A percentile compares a stretch with the other conserved stretches of the same genome.
phyloP scores from a whole-genome alignment of 2,113 vertebrate genomes.

The Atherinomorus stipes region DNA sequence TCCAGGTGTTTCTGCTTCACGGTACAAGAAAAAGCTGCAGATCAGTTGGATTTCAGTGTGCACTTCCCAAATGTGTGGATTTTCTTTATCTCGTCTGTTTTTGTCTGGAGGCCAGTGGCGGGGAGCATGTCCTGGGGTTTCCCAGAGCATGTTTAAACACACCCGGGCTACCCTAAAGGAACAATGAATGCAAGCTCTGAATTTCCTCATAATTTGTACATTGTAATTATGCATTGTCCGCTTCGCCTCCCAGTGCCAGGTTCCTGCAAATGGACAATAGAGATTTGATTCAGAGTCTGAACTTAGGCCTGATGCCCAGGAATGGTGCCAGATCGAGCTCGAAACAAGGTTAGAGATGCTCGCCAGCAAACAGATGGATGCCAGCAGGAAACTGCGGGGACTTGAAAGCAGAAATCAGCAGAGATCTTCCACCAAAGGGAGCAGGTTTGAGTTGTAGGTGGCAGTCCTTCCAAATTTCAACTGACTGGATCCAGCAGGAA shows the following conservation, averaged over 20 bases:
- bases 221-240: conserved; percentile 46
- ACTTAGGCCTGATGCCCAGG: conserved; percentile 30
- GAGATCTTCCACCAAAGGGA: neutral
- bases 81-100: conserved; percentile 16
- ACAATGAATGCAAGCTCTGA: conserved; percentile 21
- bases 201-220: conserved; percentile 19
- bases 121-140: conserved; percentile 37
- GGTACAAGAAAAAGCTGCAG: conserved; percentile 16
- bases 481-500: neutral
- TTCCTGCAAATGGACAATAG: conserved; percentile 38
- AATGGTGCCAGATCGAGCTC: neutral
- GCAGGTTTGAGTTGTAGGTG: neutral
- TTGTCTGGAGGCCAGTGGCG: neutral
- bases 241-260: conserved; percentile 9
- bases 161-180: conserved; percentile 3
- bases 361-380: neutral
- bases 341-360: conserved; percentile 5
- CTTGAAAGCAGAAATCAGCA: neutral
- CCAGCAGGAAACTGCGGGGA: neutral
- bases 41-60: neutral
- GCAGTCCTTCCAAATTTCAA: neutral
- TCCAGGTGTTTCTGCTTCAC: conserved; percentile 3
- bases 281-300: conserved; percentile 36
- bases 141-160: conserved; percentile 7
- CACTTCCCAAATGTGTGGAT: conserved; percentile 13